Conservation (phyloP, 2,113 vertebrate genomes). For the Casuarius casuarius region DNA sequence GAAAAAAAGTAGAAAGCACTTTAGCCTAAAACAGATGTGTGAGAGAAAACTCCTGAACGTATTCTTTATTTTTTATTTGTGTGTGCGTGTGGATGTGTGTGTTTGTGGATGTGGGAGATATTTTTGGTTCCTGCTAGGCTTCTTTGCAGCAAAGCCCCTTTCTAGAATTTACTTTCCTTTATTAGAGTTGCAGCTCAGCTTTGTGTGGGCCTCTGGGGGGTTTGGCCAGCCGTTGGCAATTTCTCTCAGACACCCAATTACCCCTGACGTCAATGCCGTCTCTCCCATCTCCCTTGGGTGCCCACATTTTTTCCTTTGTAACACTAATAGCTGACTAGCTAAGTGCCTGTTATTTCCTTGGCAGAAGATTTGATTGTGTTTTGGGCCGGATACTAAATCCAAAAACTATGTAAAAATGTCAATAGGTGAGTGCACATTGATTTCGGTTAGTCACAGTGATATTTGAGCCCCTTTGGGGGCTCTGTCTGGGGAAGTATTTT, state of each 20-base stretch:
- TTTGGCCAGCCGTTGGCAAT: conserved; percentile 93
- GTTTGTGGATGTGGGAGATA: conserved; percentile 76
- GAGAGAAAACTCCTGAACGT: conserved; percentile 49
- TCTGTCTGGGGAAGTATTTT: conserved; percentile 84
- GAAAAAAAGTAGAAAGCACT: conserved; percentile 44
- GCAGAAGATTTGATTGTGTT: conserved; percentile 86
- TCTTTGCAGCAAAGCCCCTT: conserved; percentile 84
- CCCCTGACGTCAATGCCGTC: conserved; percentile 95
- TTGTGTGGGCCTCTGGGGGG: conserved; percentile 83
- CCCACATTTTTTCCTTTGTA: conserved; percentile 89
- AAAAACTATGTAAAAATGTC: conserved; percentile 91
- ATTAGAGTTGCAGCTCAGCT: conserved; percentile 87
- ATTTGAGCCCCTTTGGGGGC: conserved; percentile 85
- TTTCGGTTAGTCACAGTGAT: conserved; percentile 87
- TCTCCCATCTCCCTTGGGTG: conserved; percentile 95
- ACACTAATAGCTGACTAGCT: conserved; percentile 88
- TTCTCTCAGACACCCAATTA: conserved; percentile 94
- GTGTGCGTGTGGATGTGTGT: conserved; percentile 42
- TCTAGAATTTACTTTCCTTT: conserved; percentile 90
- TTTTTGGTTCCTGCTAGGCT: conserved; percentile 80
- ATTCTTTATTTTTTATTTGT: conserved; percentile 68
- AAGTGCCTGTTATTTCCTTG: conserved; percentile 88
- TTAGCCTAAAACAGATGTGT: conserved; percentile 74
- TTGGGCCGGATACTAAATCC: conserved; percentile 86
- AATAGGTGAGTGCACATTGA: conserved; percentile 87